Evolutionary conservation across 2,888 invertebrate genomes (phyloP).

Genomic region (Lycophotia porphyrea): DNA sequence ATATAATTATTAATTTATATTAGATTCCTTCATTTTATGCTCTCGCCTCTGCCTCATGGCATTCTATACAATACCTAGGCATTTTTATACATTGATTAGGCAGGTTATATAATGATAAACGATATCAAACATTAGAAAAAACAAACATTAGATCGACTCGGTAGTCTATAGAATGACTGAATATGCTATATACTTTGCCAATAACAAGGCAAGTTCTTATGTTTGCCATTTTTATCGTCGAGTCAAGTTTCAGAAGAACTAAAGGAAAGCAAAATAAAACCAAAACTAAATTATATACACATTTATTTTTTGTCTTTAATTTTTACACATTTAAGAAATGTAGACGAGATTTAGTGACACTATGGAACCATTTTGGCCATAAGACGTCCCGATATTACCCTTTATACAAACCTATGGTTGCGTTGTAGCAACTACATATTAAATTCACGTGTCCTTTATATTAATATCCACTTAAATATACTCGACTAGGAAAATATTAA

Average conservation of each 20-base stretch:
- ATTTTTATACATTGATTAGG: too few species aligned
- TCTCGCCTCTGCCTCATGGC: too few species aligned
- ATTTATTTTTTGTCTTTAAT: slow-evolving; percentile 79
- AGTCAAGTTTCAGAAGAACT: neutral
- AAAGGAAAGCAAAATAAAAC: slow-evolving; percentile 21
- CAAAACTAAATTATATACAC: slow-evolving; percentile 71
- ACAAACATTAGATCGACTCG: too few species aligned
- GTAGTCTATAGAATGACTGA: too few species aligned
- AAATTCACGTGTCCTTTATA: slow-evolving; percentile 63
- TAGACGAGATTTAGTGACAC: slow-evolving; percentile 71
- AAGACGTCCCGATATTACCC: slow-evolving; percentile 63
- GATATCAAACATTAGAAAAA: too few species aligned
- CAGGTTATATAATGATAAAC: too few species aligned
- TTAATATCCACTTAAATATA: slow-evolving; percentile 59
- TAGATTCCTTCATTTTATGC: too few species aligned
- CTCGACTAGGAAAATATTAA: slow-evolving; percentile 31
- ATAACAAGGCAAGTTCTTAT: too few species aligned
- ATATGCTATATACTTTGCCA: too few species aligned
- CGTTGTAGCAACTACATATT: slow-evolving; percentile 59
- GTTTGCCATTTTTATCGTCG: neutral
- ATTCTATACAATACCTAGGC: too few species aligned
- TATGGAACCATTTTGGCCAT: slow-evolving; percentile 58
- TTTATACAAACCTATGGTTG: slow-evolving; percentile 67
- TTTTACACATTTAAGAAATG: slow-evolving; percentile 75
- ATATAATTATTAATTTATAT: too few species aligned